phyloP scores from a whole-genome alignment of 1,140 invertebrate species.

The Thalassaphorura encarpata region DNA sequence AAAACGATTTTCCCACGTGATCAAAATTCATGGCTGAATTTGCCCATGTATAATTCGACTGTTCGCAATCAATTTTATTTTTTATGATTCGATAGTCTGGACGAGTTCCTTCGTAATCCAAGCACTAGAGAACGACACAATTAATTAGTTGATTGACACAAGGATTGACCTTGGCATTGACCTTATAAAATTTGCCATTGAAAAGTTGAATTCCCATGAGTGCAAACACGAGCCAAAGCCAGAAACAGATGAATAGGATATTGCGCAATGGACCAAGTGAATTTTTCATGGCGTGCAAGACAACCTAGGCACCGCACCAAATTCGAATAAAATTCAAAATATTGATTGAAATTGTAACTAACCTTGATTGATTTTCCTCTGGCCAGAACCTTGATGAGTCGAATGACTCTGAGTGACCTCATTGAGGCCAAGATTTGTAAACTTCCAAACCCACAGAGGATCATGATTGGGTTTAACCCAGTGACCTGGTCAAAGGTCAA shows the following conservation, averaged over 20 bases:
- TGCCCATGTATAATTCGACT: constrained; percentile 87
- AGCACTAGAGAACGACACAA: constrained; percentile 54
- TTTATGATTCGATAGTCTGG: constrained; percentile 77
- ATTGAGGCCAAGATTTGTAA: constrained; percentile 81
- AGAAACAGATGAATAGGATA: constrained; percentile 76
- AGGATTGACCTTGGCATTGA: constrained; percentile 36
- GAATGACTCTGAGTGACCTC: constrained; percentile 78
- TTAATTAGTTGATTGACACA: background rate
- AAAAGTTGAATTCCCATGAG: constrained; percentile 86
- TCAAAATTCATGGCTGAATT: constrained; percentile 98
- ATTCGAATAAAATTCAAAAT: too few relatives aligned
- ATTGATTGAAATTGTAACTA: too few relatives aligned
- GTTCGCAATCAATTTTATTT: constrained; percentile 66
- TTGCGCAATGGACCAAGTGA: constrained; percentile 94
- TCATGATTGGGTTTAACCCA: constrained; percentile 92
- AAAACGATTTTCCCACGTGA: constrained; percentile 92
- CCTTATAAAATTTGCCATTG: constrained; percentile 82
- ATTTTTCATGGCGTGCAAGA: constrained; percentile 82
- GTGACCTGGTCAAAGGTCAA: too few relatives aligned
- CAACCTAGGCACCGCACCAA: constrained; percentile 62
- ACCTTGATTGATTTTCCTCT: constrained; percentile 94
- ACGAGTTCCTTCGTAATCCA: constrained; percentile 63
- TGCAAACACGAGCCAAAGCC: constrained; percentile 85
- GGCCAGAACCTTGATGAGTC: constrained; percentile 80
- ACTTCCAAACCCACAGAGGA: constrained; percentile 80